Evolutionary conservation across 2,888 invertebrate species (phyloP).

Genomic region (Melipona beecheii): DNA sequence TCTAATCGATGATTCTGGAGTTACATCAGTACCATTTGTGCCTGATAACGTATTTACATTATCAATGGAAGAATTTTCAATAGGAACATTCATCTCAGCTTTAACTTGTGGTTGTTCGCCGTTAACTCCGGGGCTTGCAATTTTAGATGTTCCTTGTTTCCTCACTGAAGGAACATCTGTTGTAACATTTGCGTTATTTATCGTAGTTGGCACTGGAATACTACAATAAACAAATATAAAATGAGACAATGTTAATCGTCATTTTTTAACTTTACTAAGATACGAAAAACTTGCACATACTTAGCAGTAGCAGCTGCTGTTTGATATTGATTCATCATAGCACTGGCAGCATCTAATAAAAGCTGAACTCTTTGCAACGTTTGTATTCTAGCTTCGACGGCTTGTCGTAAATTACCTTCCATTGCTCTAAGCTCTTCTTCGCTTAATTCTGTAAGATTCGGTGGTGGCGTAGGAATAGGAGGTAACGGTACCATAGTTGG

Average conservation of each 20-base stretch:
- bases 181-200: constrained; percentile 41
- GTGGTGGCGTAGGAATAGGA: constrained; percentile 92
- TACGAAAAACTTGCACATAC: constrained; percentile 70
- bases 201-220: constrained; percentile 73
- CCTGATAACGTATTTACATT: constrained; percentile 59
- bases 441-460: constrained; percentile 89
- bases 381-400: constrained; percentile 96
- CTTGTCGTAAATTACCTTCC: constrained; percentile 95
- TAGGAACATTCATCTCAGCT: constrained; percentile 49
- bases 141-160: constrained; percentile 52
- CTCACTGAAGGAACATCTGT: constrained; percentile 50
- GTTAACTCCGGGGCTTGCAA: constrained; percentile 9
- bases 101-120: constrained; percentile 30
- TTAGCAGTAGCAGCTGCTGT: constrained; percentile 86
- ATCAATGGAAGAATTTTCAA: constrained; percentile 60
- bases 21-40: constrained; percentile 75
- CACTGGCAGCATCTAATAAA: constrained; percentile 95
- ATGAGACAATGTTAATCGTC: neutral
- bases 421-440: constrained; percentile 93
- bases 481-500: constrained; percentile 86
- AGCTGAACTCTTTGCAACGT: constrained; percentile 93
- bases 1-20: constrained; percentile 76
- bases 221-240: constrained; percentile 62
- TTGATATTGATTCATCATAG: constrained; percentile 97
- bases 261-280: neutral